Base-by-base conservation (phyloP, 2,888 invertebrate genomes). In the Thera britannica region DNA sequence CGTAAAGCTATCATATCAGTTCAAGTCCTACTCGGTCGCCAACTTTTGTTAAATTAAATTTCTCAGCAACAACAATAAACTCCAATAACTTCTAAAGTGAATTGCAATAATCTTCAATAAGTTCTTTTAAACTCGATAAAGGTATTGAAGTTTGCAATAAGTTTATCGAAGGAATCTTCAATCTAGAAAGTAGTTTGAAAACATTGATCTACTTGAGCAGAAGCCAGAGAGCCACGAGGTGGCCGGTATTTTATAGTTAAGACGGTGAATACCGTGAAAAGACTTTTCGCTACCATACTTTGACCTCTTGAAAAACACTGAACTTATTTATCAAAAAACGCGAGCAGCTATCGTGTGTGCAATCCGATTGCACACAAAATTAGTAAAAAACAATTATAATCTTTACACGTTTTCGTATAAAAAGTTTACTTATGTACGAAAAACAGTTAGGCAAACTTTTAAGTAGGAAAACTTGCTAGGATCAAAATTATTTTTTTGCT, bases 161-260 rank as follows among this genome's bases (percentile, higher is more conserved):
- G 62, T 62, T 56, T 55, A 23, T 55, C 62, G 56, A 62, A 56
- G 23, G 38, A 41, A 52, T 5, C 46, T 62, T n/a, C 36, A 35
- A 44, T 46, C 54, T 55, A 41, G 38, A 11, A 62, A 58, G 49
- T 63, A 44, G 57, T 63, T 63, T 51, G 55, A 51, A 63, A 58
- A 58, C 51, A 58, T 44, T 58, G 2, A 54, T 54, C 7, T 51
- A 63, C 63, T 63, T 63, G 56, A 57, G n/a, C 49, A 34, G 3
- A 61, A 61, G 35, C 11, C 34, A 1, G 23, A 41, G 8, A n/a
- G 9, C 38, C 51, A 8, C 48, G 48, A 34, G 48, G 35, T 51
- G n/a, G 3, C 34, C 9, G 2, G 7, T 7, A 41, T 41, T 9
- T 46, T 46, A 46, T 46, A 9, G 0, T 46, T 2, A 9, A 46